Evolutionary conservation across 1,140 invertebrate species (phyloP).

Genomic region (Lordiphosa stackelbergi): DNA sequence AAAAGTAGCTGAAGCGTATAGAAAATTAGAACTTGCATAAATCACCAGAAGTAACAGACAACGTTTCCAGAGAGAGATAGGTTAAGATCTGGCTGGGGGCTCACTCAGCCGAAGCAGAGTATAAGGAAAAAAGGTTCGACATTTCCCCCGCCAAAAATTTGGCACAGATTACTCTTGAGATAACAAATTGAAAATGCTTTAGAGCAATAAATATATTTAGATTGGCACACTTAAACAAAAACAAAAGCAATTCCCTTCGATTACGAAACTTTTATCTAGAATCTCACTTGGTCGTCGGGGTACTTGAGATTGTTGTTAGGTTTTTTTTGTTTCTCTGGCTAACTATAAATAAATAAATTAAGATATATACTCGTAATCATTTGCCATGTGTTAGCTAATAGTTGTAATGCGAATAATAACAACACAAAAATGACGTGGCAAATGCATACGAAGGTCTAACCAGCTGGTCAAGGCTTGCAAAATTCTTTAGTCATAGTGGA

Average conservation of each 20-base stretch:
- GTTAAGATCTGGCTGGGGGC: slow-evolving; percentile 11
- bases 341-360: slow-evolving; percentile 12
- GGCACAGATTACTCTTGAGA: slow-evolving; percentile 3
- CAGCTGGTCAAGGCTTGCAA: slow-evolving; percentile 4
- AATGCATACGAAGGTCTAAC: slow-evolving; percentile 5
- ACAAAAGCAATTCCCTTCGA: slow-evolving; percentile 5
- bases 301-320: not conserved
- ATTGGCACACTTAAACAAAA: slow-evolving; percentile 6
- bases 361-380: slow-evolving; percentile 3
- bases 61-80: not conserved
- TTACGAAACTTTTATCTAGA: slow-evolving; percentile 13
- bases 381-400: slow-evolving; percentile 11
- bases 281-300: not conserved
- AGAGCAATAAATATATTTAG: not conserved
- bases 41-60: slow-evolving; percentile 8
- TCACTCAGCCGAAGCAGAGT: slow-evolving; percentile 1
- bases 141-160: slow-evolving; percentile 5
- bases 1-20: slow-evolving; percentile 18
- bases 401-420: not conserved
- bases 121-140: not conserved
- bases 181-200: not conserved
- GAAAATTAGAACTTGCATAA: slow-evolving; percentile 21
- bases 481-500: not conserved
- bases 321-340: not conserved
- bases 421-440: slow-evolving; percentile 7